Percentiles rank a stretch among this genome's conserved stretches.
phyloP scores from a whole-genome alignment of 2,888 invertebrate species.

The Elegia similella region DNA sequence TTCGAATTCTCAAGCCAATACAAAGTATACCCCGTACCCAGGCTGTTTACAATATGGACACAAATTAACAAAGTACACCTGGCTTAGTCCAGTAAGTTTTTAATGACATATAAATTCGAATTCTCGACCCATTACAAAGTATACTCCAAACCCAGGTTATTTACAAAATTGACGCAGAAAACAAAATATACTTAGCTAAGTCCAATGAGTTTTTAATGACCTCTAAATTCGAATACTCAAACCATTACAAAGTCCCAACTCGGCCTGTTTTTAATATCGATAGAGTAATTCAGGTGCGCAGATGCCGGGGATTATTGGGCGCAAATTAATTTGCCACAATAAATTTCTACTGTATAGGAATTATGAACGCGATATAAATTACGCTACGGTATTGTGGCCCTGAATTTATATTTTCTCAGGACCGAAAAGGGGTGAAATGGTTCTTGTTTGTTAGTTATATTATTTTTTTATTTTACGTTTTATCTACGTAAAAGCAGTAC shows the following conservation, averaged over 20 bases:
- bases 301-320: constrained; percentile 52
- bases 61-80: no score
- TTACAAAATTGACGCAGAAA: no score
- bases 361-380: constrained; percentile 65
- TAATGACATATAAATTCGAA: no score
- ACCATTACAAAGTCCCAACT: neutral
- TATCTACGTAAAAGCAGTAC: no score
- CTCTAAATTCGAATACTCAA: neutral
- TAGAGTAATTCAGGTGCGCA: constrained; percentile 41
- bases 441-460: neutral
- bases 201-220: neutral
- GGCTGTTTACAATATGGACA: no score
- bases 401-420: constrained; percentile 33
- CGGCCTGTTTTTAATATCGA: constrained; percentile 46
- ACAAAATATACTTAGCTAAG: no score
- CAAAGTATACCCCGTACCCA: no score
- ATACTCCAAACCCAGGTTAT: no score
- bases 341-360: constrained; percentile 56
- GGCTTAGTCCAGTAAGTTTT: no score
- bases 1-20: no score
- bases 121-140: no score
- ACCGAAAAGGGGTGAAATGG: constrained; percentile 1
- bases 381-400: constrained; percentile 45
- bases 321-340: constrained; percentile 62
- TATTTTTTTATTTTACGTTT: neutral